Conservation (phyloP, 2,797 vertebrate genomes). For the Microhierax caerulescens region DNA sequence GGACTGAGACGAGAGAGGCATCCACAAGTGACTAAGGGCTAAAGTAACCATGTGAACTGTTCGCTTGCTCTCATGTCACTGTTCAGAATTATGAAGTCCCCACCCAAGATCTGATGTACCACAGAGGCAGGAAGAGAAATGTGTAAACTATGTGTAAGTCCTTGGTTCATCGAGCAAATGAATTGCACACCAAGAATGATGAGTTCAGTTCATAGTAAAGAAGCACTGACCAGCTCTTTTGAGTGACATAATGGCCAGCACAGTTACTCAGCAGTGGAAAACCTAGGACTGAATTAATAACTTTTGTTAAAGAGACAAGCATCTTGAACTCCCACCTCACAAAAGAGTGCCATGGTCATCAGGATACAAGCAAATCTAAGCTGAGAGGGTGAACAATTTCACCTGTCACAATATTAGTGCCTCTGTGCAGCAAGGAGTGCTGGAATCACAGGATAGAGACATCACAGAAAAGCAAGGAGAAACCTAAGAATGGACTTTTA, state of each 20-base stretch:
- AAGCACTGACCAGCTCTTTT: background rate
- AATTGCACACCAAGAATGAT: background rate
- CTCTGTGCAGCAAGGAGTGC: background rate
- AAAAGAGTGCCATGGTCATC: background rate
- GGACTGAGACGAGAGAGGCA: background rate
- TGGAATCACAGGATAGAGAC: background rate
- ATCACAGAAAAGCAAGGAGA: background rate
- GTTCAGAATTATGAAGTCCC: background rate
- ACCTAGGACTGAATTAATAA: background rate
- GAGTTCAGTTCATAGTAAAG: background rate
- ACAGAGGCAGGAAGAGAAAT: background rate
- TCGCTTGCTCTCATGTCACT: background rate
- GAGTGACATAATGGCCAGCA: background rate
- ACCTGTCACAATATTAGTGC: background rate
- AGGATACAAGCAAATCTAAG: background rate
- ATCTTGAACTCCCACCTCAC: background rate
- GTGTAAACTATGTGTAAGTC: background rate
- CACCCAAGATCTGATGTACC: background rate
- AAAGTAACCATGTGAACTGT: background rate
- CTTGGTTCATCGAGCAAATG: background rate
- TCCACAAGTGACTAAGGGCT: background rate
- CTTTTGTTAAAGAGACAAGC: background rate
- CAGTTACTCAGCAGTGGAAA: background rate
- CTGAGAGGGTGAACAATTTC: background rate
- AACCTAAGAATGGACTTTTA: background rate